Evolutionary conservation across 2,888 invertebrate genomes (phyloP), one percentile per base, ranked within the genome.

Genomic region (Drosophila rellima): DNA sequence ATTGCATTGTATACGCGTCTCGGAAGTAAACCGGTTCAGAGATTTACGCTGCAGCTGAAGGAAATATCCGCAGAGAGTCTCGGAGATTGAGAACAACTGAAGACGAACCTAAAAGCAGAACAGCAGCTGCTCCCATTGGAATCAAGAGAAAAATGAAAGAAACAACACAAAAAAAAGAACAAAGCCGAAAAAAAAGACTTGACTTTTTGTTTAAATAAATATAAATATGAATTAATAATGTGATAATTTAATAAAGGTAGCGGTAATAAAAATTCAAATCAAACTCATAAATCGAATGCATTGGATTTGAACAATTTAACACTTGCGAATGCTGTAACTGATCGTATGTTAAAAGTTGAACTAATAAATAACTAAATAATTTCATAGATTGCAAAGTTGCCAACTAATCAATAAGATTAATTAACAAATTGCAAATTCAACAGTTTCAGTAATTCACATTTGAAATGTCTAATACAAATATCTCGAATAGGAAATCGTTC

Each of bases 21-120:
- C 63, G 74, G 55, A 73, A 70, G 59, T 63, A 79, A 79, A 79
- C 78, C 78, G 78, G 78, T 79, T 80, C 62, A 23, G 62, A 59
- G 59, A 62, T 64, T 48, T 23, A 15, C 29, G 52, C 33, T 52
- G 59, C 55, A 67, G 45, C 37, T 64, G 51, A 48, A 45, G 51
- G 50, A 48, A 37, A 50, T 55, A 56, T 45, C 48, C 54, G 37
- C 40, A 54, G 29, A 40, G 55, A 54, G n/a, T 39, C 51, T 39
- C 45, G 23, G 20, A 35, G 20, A 42, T 23, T 37, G 35, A 47
- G 55, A 59, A 17, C 39, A 56, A 48, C 40, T 29, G 50, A 55
- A 63, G 37, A 29, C 37, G 31, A 11, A 47, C 13, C 42, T 26
- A 8, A 56, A 52, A 47, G 44, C 61, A 67, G 54, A 57, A 37